Percentiles rank a stretch among this genome's conserved stretches.
These are phyloP conservation scores for Alloplasta piceator DNA, from an alignment of 2,888 invertebrate species.

Conservation along the genomic window DNA sequence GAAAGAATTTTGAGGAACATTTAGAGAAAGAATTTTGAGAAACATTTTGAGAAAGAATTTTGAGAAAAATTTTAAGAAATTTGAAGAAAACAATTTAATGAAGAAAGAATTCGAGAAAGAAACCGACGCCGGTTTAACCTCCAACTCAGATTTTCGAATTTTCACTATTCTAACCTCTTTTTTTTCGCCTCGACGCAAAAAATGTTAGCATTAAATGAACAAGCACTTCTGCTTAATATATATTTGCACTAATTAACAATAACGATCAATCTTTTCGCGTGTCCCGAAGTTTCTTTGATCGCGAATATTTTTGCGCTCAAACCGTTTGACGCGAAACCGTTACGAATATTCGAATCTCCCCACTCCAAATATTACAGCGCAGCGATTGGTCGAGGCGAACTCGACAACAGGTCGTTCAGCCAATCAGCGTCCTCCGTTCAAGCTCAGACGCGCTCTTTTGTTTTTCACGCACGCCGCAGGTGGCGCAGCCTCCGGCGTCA, in stretches of 20 bases:
- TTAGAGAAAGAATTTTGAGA: too few species aligned
- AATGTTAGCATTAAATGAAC: not conserved
- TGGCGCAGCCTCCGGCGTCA: too few species aligned
- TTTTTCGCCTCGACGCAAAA: not conserved
- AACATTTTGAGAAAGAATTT: too few species aligned
- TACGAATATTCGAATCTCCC: not conserved
- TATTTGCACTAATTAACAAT: not conserved
- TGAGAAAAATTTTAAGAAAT: not conserved
- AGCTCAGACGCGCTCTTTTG: not conserved
- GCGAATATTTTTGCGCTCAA: not conserved
- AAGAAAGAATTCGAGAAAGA: not conserved
- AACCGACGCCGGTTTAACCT: not conserved
- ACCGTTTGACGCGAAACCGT: slow-evolving; percentile 2
- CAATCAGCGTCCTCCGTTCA: not conserved
- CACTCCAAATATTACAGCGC: not conserved
- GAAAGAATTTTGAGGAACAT: too few species aligned
- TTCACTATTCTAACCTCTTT: not conserved
- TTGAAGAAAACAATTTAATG: not conserved
- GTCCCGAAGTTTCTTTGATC: not conserved
- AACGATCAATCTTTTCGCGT: not conserved
- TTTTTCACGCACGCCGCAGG: too few species aligned
- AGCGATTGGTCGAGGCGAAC: not conserved
- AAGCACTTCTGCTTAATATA: too few species aligned
- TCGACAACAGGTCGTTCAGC: not conserved
- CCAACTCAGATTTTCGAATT: not conserved